phyloP scores from a whole-genome alignment of 2,113 vertebrate species.

The Paramormyrops kingsleyae region DNA sequence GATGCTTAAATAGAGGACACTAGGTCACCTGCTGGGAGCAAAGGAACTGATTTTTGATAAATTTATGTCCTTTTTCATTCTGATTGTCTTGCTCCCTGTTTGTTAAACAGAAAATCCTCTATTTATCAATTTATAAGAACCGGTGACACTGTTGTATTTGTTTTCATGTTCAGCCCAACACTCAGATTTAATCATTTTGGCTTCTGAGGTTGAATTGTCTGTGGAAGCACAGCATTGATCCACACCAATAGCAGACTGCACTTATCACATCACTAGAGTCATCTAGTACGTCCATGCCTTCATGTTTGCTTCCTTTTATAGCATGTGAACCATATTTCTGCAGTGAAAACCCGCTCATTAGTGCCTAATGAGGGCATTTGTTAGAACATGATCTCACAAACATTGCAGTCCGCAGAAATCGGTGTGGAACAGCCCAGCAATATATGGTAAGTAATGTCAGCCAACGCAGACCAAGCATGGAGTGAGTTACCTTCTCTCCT shows the following conservation, averaged over 20 bases:
- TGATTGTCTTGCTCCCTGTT: neutral
- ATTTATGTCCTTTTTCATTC: constrained; percentile 8
- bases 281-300: neutral
- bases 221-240: neutral
- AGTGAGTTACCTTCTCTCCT: neutral
- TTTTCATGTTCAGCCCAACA: neutral
- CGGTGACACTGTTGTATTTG: neutral
- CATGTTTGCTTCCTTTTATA: neutral
- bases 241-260: neutral
- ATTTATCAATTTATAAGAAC: neutral
- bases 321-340: neutral
- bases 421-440: neutral
- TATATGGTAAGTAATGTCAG: neutral
- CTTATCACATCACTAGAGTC: neutral
- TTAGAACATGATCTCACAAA: neutral
- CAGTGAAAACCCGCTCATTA: neutral
- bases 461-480: neutral
- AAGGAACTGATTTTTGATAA: constrained; percentile 22
- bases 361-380: constrained; percentile 1
- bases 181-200: neutral
- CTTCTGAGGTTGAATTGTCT: neutral
- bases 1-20: constrained; percentile 21
- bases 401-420: neutral
- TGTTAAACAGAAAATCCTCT: neutral
- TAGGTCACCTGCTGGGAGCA: constrained; percentile 8